phyloP scores from a whole-genome alignment of 2,888 invertebrate species.

The Brenthis hecate region DNA sequence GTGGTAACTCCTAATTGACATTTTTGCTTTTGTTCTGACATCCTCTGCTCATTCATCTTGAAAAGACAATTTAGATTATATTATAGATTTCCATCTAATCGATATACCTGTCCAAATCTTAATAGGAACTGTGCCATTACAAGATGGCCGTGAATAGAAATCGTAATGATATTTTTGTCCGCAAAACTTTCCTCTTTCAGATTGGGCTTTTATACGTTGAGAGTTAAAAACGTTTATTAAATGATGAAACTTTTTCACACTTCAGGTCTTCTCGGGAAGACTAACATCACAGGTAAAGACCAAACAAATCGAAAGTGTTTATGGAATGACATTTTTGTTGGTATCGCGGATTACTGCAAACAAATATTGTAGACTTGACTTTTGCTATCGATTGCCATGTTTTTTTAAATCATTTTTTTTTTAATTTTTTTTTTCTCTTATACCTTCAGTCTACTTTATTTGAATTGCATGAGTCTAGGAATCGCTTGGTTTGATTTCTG shows the following conservation, averaged over 20 bases:
- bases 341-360: constrained; percentile 50
- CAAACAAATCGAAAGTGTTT: constrained; percentile 60
- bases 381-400: not conserved
- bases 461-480: constrained; percentile 57
- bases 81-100: constrained; percentile 59
- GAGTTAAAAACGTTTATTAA: constrained; percentile 71
- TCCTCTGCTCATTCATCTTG: constrained; percentile 51
- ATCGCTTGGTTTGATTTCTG: constrained; percentile 70
- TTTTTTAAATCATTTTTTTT: not conserved
- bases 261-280: constrained; percentile 84
- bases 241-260: constrained; percentile 80
- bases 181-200: constrained; percentile 80
- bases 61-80: constrained; percentile 58
- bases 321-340: constrained; percentile 68
- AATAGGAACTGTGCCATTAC: constrained; percentile 60
- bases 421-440: not conserved
- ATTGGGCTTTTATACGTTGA: constrained; percentile 70
- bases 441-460: constrained; percentile 48
- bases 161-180: constrained; percentile 71
- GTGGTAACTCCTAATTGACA: constrained; percentile 53
- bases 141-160: constrained; percentile 51
- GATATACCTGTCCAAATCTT: constrained; percentile 60
- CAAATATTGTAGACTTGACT: constrained; percentile 27
- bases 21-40: constrained; percentile 48
- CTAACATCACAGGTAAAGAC: constrained; percentile 81